phyloP scores from a whole-genome alignment of 2,888 invertebrate species.

The Eupithecia tripunctaria region DNA sequence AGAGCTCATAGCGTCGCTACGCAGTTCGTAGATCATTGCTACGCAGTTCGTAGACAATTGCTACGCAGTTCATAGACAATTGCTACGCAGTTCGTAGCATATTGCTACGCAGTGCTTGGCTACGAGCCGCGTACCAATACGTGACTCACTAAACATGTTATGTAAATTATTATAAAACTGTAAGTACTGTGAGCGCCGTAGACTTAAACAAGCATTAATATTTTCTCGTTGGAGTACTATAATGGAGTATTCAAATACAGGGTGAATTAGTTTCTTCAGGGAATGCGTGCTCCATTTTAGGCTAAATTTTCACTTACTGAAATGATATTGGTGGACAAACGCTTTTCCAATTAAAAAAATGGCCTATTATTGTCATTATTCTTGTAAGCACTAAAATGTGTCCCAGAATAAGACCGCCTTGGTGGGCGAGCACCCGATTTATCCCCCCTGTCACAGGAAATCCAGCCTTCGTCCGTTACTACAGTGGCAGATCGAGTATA shows the following conservation, averaged over 20 bases:
- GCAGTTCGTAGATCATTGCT: not conserved
- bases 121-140: not conserved
- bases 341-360: no score
- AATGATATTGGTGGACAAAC: no score
- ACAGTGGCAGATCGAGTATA: slow-evolving; percentile 39
- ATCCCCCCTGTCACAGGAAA: slow-evolving; percentile 52
- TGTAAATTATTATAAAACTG: not conserved
- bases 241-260: no score
- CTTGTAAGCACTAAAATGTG: not conserved
- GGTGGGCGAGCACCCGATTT: slow-evolving; percentile 46
- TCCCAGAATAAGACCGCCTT: slow-evolving; percentile 44
- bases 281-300: no score
- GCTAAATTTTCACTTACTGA: no score
- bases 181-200: not conserved
- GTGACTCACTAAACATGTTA: not conserved
- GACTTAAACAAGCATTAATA: not conserved
- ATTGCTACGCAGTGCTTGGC: not conserved
- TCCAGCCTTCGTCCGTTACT: slow-evolving; percentile 48
- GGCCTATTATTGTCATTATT: not conserved
- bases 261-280: no score
- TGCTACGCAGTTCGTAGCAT: not conserved
- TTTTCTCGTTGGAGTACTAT: no score
- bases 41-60: not conserved
- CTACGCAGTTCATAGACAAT: not conserved
- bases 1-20: not conserved